phyloP scores from a whole-genome alignment of 2,888 invertebrate genomes.

The Chymomyza caudatula region DNA sequence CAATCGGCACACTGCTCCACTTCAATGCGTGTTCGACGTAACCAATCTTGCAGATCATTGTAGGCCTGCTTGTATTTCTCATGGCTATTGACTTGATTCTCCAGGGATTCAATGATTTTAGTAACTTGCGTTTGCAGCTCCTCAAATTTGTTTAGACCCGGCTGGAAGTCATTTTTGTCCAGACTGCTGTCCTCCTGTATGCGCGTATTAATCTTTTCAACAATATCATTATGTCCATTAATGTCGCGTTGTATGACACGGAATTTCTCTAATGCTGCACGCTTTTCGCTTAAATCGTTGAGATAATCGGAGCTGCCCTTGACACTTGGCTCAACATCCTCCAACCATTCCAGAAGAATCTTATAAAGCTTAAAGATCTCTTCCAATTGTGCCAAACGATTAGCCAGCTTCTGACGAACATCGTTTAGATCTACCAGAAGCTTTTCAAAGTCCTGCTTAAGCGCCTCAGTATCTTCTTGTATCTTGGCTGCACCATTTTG shows the following conservation, averaged over 20 bases:
- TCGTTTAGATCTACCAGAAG: constrained; percentile 89
- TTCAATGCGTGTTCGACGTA: constrained; percentile 87
- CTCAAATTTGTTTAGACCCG: constrained; percentile 85
- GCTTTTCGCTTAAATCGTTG: constrained; percentile 94
- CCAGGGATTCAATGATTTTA: constrained; percentile 85
- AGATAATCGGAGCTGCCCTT: constrained; percentile 85
- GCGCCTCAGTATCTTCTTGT: constrained; percentile 92
- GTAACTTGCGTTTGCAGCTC: constrained; percentile 83
- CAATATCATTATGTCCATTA: constrained; percentile 86
- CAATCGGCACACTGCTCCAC: constrained; percentile 91
- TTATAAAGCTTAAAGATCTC: constrained; percentile 91
- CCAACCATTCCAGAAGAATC: constrained; percentile 90
- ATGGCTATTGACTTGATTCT: constrained; percentile 91
- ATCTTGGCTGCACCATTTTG: constrained; percentile 92
- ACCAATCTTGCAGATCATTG: constrained; percentile 91
- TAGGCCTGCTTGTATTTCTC: constrained; percentile 91
- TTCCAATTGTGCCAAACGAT: constrained; percentile 88
- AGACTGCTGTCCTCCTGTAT: constrained; percentile 84
- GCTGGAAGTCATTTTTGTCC: constrained; percentile 84
- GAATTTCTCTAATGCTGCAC: constrained; percentile 92
- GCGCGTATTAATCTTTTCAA: constrained; percentile 87
- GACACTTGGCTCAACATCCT: constrained; percentile 91
- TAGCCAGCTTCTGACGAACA: constrained; percentile 86
- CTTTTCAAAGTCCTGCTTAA: constrained; percentile 94
- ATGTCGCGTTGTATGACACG: constrained; percentile 90